Evolutionary conservation across 1,140 invertebrate species (phyloP), one percentile per base, ranked within the genome.

Genomic region (Tetragonula clypearis): DNA sequence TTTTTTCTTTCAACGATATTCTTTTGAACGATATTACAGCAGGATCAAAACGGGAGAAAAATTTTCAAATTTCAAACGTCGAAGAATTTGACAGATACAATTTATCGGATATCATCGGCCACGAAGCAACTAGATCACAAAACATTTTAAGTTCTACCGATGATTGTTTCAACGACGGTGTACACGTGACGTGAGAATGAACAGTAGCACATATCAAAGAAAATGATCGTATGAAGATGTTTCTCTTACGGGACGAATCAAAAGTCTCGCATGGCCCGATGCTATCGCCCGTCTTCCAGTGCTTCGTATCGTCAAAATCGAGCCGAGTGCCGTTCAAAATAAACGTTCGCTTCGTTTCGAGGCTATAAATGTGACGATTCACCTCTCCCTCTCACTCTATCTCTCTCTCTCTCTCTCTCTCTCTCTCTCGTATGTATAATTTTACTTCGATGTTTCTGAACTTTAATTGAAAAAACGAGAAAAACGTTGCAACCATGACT

Each of bases 161-260:
- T 23, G 14, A 53, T 21, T 23, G 30, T 41, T 60, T 69, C 65
- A 30, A 41, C 65, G 35, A 35, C 75, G 26, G 74, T 58, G 82
- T 60, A 66, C 75, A 65, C 35, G 65, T 69, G 26, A 49, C 53
- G 75, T 79, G 76, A 71, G 19, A 71, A 84, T 71, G 82, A 53
- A 79, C 41, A 53, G 49, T 71, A 72, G 69, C 74, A 60, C 69
- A 80, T 66, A 80, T 62, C 26, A 75, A 58, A 85, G 53, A 82
- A 82, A 85, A 60, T 84, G 71, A 85, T 74, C 30, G 58, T 83
- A 86, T 86, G 71, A 89, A 83, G 81, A 65, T 88, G 78, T 53
- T 87, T 89, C 68, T 89, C 85, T 86, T 87, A 87, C 85, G 72
- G 82, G 66, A 79, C 79, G 87, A 87, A 72, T 58, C 79, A 82